Conservation (phyloP, 2,797 vertebrate species). For the Graptemys geographica region DNA sequence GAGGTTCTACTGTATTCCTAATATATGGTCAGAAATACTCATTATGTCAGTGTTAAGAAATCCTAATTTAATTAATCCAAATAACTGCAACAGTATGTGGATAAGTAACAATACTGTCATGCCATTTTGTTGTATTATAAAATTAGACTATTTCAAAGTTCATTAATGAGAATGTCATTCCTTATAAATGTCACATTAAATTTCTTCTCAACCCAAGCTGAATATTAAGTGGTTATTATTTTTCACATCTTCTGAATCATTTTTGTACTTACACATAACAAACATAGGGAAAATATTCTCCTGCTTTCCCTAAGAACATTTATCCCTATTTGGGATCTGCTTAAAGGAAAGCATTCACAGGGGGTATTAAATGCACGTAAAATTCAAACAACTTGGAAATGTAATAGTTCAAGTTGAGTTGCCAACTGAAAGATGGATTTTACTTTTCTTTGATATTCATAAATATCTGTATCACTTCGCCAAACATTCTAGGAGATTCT, state of each 20-base stretch:
- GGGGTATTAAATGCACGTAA: neutral
- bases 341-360: neutral
- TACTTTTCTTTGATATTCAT: neutral
- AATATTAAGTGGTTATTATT: neutral
- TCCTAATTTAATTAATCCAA: neutral
- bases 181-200: neutral
- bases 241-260: neutral
- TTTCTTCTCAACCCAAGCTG: neutral
- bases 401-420: neutral
- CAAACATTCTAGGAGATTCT: neutral
- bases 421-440: neutral
- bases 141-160: neutral
- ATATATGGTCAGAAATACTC: neutral
- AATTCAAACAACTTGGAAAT: neutral
- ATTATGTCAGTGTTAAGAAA: neutral
- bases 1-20: neutral
- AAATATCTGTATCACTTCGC: neutral
- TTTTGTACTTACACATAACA: neutral
- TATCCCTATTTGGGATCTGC: neutral
- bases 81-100: neutral
- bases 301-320: neutral
- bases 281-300: neutral
- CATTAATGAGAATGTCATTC: neutral
- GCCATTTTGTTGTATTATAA: neutral
- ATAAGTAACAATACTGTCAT: neutral